Conservation (phyloP, 1,140 invertebrate species). For the Caligus rogercresseyi region DNA sequence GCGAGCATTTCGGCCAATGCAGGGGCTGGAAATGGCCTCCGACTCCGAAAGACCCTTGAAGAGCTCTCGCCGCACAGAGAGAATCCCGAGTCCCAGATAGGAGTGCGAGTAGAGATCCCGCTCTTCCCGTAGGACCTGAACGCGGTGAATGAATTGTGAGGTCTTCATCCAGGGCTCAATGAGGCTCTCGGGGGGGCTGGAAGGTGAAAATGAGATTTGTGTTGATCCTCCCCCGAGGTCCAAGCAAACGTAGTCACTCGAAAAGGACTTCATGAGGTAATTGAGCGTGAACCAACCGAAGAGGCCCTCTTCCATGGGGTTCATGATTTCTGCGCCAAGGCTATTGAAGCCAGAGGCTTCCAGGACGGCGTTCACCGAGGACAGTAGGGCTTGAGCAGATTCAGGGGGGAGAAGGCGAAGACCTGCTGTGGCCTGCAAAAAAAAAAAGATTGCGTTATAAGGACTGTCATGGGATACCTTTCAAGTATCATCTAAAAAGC, state of each 20-base stretch:
- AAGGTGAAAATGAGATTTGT: slow-evolving; percentile 62
- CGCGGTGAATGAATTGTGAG: slow-evolving; percentile 42
- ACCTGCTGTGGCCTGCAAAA: slow-evolving; percentile 54
- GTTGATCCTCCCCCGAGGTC: slow-evolving; percentile 90
- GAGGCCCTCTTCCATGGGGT: slow-evolving; percentile 77
- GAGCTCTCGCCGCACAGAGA: slow-evolving; percentile 63
- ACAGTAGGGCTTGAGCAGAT: slow-evolving; percentile 54
- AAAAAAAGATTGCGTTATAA: neutral
- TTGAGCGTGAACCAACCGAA: slow-evolving; percentile 90
- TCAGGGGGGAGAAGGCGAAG: slow-evolving; percentile 54
- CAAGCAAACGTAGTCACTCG: slow-evolving; percentile 55
- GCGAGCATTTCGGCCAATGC: neutral
- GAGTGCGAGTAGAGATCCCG: slow-evolving; percentile 33
- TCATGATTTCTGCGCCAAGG: slow-evolving; percentile 70
- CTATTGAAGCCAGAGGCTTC: slow-evolving; percentile 51
- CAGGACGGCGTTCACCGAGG: slow-evolving; percentile 45
- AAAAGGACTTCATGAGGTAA: slow-evolving; percentile 45
- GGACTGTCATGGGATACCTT: neutral
- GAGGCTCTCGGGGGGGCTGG: slow-evolving; percentile 32
- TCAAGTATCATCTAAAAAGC: neutral
- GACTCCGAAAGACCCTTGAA: slow-evolving; percentile 36
- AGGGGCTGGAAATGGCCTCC: slow-evolving; percentile 26
- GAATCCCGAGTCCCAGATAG: slow-evolving; percentile 70
- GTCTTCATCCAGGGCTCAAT: slow-evolving; percentile 23
- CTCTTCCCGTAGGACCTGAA: slow-evolving; percentile 37